Conservation (phyloP, 2,113 vertebrate genomes). For the Cyprinodon brontotheroides region DNA sequence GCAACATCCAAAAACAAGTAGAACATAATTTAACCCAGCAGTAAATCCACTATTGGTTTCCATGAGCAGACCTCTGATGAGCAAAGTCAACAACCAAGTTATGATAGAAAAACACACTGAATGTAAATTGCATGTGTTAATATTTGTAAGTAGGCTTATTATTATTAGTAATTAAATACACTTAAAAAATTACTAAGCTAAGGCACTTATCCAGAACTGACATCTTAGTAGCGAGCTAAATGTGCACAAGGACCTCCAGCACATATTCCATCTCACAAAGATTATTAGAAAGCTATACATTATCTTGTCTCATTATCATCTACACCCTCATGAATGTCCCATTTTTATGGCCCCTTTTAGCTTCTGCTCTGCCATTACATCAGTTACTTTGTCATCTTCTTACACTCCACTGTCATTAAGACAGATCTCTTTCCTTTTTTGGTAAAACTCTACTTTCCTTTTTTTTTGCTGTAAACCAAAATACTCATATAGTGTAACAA, state of each 20-base stretch:
- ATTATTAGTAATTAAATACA: not conserved
- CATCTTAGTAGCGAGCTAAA: conserved; percentile 17
- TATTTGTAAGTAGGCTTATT: not conserved
- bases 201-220: conserved; percentile 5
- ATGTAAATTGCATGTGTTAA: not conserved
- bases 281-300: conserved; percentile 65
- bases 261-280: conserved; percentile 51
- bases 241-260: conserved; percentile 9
- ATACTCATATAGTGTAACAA: not conserved
- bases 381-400: conserved; percentile 59
- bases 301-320: conserved; percentile 68
- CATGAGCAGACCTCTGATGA: not conserved
- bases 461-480: conserved; percentile 15
- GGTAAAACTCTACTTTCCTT: conserved; percentile 29
- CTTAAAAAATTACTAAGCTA: not conserved
- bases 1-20: not conserved
- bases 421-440: conserved; percentile 41
- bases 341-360: conserved; percentile 67
- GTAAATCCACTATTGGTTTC: not conserved
- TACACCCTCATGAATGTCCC: conserved; percentile 44
- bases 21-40: not conserved
- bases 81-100: not conserved
- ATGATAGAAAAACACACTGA: not conserved
- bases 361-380: conserved; percentile 61
- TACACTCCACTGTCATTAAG: conserved; percentile 41